Base-by-base conservation (phyloP, 2,797 vertebrate genomes). In the Sebastes wilsoni region DNA sequence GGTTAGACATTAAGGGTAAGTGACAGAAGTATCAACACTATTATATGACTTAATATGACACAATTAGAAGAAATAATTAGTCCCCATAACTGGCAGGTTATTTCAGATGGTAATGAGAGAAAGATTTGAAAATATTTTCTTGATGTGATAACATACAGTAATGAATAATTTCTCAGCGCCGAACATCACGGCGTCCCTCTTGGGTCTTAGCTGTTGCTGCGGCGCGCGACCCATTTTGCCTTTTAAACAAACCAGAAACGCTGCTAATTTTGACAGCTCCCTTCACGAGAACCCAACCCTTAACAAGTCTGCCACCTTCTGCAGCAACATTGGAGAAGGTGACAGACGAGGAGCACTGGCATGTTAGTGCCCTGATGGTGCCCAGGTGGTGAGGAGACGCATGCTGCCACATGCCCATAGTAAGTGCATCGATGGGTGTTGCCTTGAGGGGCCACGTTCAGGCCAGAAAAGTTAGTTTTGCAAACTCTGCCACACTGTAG, bases 221-320 rank as follows among this genome's bases (percentile, higher is more conserved):
- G 23, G 74, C 18, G 38, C 55, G 27, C 91, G 88, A 92, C 92
- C 89, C 88, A 83, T 75, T 90, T 91, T 81, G 85, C 81, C 84
- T 89, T 87, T 89, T 87, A 87, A 90, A 81, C 86, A 68, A 82
- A 88, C 76, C 78, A 90, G 75, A 88, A 87, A 91, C 66, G 80
- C 80, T 86, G 93, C 82, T 93, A 93, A 92, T 94, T 93, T 90
- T 92, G 89, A 94, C 92, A 92, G 89, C 89, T 93, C 88, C 52
- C 67, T 94, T 93, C 70, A 75, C 82, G 72, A 86, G 81, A 76
- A 78, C 78, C 84, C 90, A 87, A 75, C 86, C 90, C 90, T 65
- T 79, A 84, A 82, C 89, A 62, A 90, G 89, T 91, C 89, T 93
- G 89, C 91, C 90, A 89, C 92, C 88, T 86, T 92, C 88, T 66